Conservation (phyloP, 1,140 invertebrate species). For the Drosophila chauvacae region DNA sequence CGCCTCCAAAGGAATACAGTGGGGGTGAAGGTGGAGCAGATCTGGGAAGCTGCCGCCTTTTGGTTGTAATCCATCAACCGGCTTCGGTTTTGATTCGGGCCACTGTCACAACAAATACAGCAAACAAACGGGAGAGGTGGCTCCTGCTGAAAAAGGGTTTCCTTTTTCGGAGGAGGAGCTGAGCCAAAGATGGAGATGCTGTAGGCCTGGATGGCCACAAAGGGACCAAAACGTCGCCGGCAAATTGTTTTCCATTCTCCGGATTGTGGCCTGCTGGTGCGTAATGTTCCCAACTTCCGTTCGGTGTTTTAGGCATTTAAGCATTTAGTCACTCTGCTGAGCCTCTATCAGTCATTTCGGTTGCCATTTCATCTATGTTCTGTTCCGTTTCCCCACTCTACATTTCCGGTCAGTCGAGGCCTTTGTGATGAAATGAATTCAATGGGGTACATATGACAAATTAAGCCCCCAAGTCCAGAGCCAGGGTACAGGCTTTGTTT, state of each 20-base stretch:
- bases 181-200: conserved; percentile 20
- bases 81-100: conserved; percentile 51
- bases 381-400: conserved; percentile 1
- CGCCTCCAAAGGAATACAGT: conserved; percentile 34
- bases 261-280: conserved; percentile 38
- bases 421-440: conserved; percentile 30
- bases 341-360: conserved; percentile 64
- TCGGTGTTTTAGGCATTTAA: conserved; percentile 71
- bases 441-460: conserved; percentile 50
- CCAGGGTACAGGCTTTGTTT: conserved; percentile 24
- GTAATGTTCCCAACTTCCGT: conserved; percentile 42
- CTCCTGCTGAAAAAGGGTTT: conserved; percentile 16
- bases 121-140: conserved; percentile 38
- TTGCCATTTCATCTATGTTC: conserved; percentile 62
- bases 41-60: conserved; percentile 66
- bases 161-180: background rate
- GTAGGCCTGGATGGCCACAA: conserved; percentile 25
- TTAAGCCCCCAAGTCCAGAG: conserved; percentile 26
- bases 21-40: conserved; percentile 16
- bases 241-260: conserved; percentile 76
- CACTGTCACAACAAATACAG: conserved; percentile 68
- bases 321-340: conserved; percentile 71
- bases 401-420: conserved; percentile 1
- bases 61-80: conserved; percentile 79
- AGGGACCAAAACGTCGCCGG: conserved; percentile 52